Evolutionary conservation across 35 echinoderm and acorn worm species (phyloP).

Genomic region (Diadema setosum): DNA sequence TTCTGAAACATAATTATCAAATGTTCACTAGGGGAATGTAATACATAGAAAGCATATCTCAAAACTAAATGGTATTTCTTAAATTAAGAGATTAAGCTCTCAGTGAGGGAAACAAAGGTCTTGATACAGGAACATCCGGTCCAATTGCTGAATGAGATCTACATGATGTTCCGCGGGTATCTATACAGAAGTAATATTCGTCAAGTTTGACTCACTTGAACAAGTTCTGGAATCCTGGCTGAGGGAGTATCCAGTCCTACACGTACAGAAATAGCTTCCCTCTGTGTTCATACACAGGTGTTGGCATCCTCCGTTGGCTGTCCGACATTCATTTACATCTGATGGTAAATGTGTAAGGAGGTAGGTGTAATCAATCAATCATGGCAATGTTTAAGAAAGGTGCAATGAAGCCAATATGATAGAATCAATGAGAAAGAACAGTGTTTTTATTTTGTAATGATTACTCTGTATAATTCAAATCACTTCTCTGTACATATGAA

Average conservation of each 20-base stretch:
- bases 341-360: background rate
- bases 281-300: constrained; percentile 75
- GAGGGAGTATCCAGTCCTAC: constrained; percentile 54
- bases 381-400: background rate
- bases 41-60: too few relatives aligned
- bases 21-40: too few relatives aligned
- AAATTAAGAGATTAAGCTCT: too few relatives aligned
- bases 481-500: too few relatives aligned
- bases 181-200: too few relatives aligned
- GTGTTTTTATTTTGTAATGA: background rate
- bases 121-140: too few relatives aligned
- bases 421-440: background rate
- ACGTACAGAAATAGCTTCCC: constrained; percentile 81
- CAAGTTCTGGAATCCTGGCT: constrained; percentile 61
- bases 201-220: constrained; percentile 59
- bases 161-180: too few relatives aligned
- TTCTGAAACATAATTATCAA: too few relatives aligned
- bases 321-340: constrained; percentile 83
- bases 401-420: background rate
- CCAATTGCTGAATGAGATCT: too few relatives aligned
- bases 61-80: too few relatives aligned
- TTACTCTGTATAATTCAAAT: too few relatives aligned
- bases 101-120: too few relatives aligned
- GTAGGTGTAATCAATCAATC: background rate
- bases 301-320: constrained; percentile 24